A percentile compares a stretch with the other conserved stretches of the same genome.
phyloP scores from a whole-genome alignment of 1,140 invertebrate genomes.

The Gonatopus flavifemur region DNA sequence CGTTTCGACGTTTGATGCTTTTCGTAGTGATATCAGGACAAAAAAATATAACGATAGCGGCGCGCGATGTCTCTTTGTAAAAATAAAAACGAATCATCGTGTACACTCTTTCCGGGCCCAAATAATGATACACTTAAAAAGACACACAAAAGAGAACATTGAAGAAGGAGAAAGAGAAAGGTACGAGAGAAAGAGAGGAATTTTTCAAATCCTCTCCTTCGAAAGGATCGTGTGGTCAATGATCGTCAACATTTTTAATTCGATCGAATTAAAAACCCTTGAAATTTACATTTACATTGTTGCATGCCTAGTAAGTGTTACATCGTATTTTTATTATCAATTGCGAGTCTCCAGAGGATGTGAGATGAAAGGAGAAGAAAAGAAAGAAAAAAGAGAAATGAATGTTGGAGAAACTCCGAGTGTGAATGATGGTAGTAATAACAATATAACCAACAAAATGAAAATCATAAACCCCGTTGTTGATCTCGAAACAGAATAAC shows the following conservation, averaged over 20 bases:
- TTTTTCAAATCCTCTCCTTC: too few species aligned
- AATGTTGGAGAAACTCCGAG: too few species aligned
- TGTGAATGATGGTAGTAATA: too few species aligned
- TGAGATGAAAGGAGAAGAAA: slow-evolving; percentile 25
- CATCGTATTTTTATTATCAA: slow-evolving; percentile 43
- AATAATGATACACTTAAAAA: slow-evolving; percentile 48
- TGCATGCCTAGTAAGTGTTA: slow-evolving; percentile 58
- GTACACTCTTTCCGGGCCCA: slow-evolving; percentile 54
- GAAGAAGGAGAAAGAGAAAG: slow-evolving; percentile 19
- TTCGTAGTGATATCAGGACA: too few species aligned
- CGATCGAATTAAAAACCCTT: slow-evolving; percentile 35
- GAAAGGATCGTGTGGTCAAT: slow-evolving; percentile 35
- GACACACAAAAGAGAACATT: slow-evolving; percentile 21
- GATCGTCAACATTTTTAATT: slow-evolving; percentile 52
- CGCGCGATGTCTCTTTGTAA: slow-evolving; percentile 42
- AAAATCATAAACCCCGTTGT: too few species aligned
- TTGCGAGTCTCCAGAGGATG: slow-evolving; percentile 20
- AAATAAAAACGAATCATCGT: slow-evolving; percentile 31
- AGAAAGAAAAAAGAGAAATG: slow-evolving; percentile 22
- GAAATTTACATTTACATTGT: slow-evolving; percentile 53
- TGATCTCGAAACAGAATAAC: too few species aligned
- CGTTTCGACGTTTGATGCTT: too few species aligned
- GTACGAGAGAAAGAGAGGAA: neutral
- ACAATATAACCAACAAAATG: too few species aligned
- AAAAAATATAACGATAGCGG: too few species aligned